A percentile compares a stretch with the other conserved stretches of the same genome.
phyloP scores from a whole-genome alignment of 2,797 vertebrate species.

The Monodelphis domestica region DNA sequence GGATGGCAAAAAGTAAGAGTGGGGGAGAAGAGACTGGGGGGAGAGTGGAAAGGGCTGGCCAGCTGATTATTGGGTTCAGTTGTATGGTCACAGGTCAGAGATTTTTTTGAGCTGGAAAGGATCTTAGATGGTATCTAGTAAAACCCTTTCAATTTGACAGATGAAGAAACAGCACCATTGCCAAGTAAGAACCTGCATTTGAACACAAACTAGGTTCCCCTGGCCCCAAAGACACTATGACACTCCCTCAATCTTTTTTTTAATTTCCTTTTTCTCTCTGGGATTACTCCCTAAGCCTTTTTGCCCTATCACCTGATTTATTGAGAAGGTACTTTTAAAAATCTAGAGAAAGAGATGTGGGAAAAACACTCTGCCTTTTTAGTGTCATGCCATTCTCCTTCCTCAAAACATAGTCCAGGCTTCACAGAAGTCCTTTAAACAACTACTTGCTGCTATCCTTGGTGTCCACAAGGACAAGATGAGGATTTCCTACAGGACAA shows the following conservation, averaged over 20 bases:
- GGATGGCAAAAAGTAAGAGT: background rate
- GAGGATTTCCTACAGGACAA: background rate
- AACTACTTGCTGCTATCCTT: conserved; percentile 44
- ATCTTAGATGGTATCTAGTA: background rate
- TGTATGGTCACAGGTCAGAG: background rate
- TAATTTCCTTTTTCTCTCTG: background rate
- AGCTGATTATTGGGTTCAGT: background rate
- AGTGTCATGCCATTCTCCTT: conserved; percentile 73
- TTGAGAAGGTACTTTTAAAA: background rate
- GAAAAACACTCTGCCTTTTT: conserved; percentile 62
- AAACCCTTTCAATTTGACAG: background rate
- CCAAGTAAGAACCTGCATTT: background rate
- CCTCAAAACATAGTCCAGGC: conserved; percentile 45
- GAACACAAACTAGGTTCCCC: background rate
- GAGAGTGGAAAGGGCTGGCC: background rate
- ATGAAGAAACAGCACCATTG: background rate
- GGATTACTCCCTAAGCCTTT: background rate
- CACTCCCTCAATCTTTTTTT: background rate
- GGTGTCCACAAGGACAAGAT: background rate
- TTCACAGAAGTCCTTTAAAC: conserved; percentile 48
- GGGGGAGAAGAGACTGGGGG: background rate
- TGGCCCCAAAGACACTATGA: background rate
- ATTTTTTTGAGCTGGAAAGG: background rate
- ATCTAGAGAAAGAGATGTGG: background rate
- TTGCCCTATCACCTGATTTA: background rate